These are phyloP conservation scores for Apis mellifera DNA, from an alignment of 1,140 invertebrate genomes.

Conservation along the genomic window DNA sequence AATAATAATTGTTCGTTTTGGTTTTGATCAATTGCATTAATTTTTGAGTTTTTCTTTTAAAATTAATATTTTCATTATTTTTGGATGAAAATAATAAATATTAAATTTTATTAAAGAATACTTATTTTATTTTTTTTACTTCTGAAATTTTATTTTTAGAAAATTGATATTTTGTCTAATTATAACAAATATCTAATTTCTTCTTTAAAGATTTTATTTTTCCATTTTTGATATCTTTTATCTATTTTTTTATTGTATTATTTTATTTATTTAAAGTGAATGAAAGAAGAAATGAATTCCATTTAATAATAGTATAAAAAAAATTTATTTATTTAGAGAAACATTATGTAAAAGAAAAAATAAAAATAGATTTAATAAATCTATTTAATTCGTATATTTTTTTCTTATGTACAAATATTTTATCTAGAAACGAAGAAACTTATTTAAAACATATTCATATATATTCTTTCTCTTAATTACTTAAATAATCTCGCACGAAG, in stretches of 20 bases:
- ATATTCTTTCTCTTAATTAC: background rate
- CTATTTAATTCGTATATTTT: slow-evolving; percentile 3
- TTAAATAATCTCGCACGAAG: slow-evolving; percentile 4
- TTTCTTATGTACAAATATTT: slow-evolving; percentile 20
- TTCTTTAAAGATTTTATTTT: too few species aligned
- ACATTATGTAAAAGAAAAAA: background rate
- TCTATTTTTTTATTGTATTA: background rate
- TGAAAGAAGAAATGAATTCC: background rate
- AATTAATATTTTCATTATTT: background rate
- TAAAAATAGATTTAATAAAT: background rate
- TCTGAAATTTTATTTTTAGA: too few species aligned
- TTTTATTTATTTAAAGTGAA: background rate
- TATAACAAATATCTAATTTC: too few species aligned
- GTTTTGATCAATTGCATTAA: background rate
- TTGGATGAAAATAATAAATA: too few species aligned
- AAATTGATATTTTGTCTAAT: too few species aligned
- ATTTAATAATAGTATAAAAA: background rate
- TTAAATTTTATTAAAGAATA: too few species aligned
- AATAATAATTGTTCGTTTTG: background rate
- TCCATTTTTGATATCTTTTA: background rate
- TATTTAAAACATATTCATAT: background rate
- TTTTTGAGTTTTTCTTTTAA: background rate
- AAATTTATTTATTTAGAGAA: background rate
- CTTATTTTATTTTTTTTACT: too few species aligned
- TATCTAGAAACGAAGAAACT: background rate